Evolutionary conservation across 2,113 vertebrate species (phyloP).

Genomic region (Heptranchias perlo): DNA sequence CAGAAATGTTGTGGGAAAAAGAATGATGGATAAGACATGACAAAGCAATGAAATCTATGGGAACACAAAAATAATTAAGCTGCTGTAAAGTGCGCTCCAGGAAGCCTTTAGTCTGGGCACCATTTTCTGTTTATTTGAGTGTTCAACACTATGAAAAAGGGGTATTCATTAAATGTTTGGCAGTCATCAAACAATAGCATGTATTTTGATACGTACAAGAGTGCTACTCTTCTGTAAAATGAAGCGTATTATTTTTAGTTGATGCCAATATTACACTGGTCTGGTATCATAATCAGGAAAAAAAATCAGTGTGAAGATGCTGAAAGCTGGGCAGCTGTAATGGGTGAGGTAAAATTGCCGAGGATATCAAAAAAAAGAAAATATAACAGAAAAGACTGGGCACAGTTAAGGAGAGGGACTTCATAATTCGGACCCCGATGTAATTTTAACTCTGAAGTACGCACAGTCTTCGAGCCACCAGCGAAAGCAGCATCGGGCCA

Average conservation of each 20-base stretch:
- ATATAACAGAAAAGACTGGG: too few species aligned
- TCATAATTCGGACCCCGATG: too few species aligned
- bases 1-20: conserved; percentile 10
- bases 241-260: not conserved
- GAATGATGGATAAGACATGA: not conserved
- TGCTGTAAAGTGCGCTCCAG: not conserved
- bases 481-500: too few species aligned
- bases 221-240: not conserved
- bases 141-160: not conserved
- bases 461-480: too few species aligned
- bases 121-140: not conserved
- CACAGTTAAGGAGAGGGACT: not conserved
- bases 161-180: not conserved
- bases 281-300: not conserved
- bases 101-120: not conserved
- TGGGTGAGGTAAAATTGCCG: not conserved
- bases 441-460: too few species aligned
- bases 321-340: not conserved
- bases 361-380: not conserved
- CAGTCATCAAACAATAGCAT: not conserved
- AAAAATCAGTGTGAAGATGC: not conserved
- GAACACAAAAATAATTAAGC: not conserved
- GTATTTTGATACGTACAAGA: not conserved
- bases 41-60: conserved; percentile 3
- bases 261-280: not conserved